Evolutionary conservation across 92 coral and sea anemone genomes (phyloP).

Genomic region (Umimayanthus chanpuru): DNA sequence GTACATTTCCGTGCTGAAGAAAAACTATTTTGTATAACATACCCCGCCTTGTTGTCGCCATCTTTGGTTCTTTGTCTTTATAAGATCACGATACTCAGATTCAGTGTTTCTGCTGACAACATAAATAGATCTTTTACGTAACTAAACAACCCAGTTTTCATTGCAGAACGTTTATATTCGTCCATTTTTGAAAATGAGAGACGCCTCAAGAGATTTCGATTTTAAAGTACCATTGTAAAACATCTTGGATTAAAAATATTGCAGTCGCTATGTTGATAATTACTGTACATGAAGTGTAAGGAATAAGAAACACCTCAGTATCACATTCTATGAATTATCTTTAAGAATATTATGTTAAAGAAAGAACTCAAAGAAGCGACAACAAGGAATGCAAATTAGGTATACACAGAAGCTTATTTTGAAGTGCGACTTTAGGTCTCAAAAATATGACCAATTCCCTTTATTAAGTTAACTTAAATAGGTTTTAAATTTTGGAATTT

Average conservation of each 20-base stretch:
- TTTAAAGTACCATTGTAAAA: neutral
- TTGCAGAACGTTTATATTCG: neutral
- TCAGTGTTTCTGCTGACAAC: neutral
- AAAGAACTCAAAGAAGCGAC: neutral
- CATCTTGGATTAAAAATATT: neutral
- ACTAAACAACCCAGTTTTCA: neutral
- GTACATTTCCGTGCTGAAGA: slow-evolving; percentile 89
- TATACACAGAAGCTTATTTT: too few species aligned
- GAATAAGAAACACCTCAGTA: neutral
- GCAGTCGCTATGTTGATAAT: neutral
- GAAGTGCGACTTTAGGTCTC: too few species aligned
- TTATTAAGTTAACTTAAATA: neutral
- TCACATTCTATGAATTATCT: too few species aligned
- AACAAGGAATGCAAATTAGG: neutral
- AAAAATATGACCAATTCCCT: neutral
- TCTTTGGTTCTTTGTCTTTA: neutral
- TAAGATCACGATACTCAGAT: neutral
- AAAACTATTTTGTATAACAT: slow-evolving; percentile 89
- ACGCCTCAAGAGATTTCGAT: too few species aligned
- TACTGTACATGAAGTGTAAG: neutral
- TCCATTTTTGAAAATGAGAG: too few species aligned
- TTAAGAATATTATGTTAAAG: neutral
- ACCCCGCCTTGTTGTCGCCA: neutral
- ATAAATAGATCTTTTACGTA: neutral
- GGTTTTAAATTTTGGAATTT: neutral